Evolutionary conservation across 2,797 vertebrate genomes (phyloP), one percentile per base, ranked within the genome.

Genomic region (Enteromius unitaeniatus): DNA sequence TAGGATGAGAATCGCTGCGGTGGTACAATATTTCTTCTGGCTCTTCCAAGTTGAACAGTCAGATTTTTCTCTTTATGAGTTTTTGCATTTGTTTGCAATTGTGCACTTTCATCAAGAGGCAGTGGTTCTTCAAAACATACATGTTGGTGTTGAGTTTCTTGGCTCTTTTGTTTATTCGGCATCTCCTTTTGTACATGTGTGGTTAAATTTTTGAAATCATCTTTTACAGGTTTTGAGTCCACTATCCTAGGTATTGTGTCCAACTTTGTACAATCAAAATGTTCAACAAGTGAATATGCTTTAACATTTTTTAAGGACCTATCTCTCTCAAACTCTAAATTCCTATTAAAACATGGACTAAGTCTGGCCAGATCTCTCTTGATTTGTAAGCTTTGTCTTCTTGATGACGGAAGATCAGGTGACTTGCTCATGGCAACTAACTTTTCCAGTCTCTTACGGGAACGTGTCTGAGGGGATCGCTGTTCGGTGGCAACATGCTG

Each of bases 1-100:
- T 97, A 98, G n/a, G 97, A 95, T 49, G 96, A 96, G 83, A 95
- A 97, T 88, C 96, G 94, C 14, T 95, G 95, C 80, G 97, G 97
- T 72, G 95, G 96, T n/a, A 97, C 95, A 88, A 97, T 94, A 79
- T 92, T 96, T 90, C 96, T 93, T 88, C 94, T 95, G 21, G 93
- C 95, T 93, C 94, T 96, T 86, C 91, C 93, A 82, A 90, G 75
- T 74, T 90, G 91, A 84, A 88, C 83, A 85, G 84, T 45, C 28
- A 45, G 11, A 68, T 47, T 77, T 72, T 49, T 42, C 14, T 53
- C 28, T 83, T 58, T 13, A 17, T 47, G 15, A 19, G 13, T 67
- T 37, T 84, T 76, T 26, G 13, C 13, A 21, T 8, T 28, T 13
- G 45, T 42, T 78, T 55, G 51, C 34, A n/a, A 55, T 34, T 31